phyloP scores from a whole-genome alignment of 2,888 invertebrate species.

The Amblyteles armatorius region DNA sequence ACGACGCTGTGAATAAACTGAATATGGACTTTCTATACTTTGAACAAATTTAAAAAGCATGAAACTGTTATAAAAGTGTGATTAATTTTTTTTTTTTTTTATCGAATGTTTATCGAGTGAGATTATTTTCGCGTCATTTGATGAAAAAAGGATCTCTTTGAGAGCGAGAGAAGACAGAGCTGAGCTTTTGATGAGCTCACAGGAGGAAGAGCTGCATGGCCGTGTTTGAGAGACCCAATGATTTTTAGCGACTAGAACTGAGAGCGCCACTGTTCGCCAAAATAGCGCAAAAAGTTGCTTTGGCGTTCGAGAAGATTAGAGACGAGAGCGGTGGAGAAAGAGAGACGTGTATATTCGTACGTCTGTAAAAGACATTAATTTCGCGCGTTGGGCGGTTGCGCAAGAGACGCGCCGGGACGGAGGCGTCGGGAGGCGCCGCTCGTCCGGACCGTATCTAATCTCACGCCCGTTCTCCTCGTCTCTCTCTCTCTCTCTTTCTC shows the following conservation, averaged over 20 bases:
- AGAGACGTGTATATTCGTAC: slow-evolving; percentile 47
- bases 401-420: slow-evolving; percentile 67
- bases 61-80: not conserved
- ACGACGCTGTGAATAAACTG: too few species aligned
- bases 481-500: slow-evolving; percentile 33
- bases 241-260: slow-evolving; percentile 41
- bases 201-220: not conserved
- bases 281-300: slow-evolving; percentile 34
- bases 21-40: too few species aligned
- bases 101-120: not conserved
- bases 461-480: slow-evolving; percentile 71
- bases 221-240: slow-evolving; percentile 3
- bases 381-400: slow-evolving; percentile 70
- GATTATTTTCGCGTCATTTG: not conserved
- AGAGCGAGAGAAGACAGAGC: slow-evolving; percentile 7
- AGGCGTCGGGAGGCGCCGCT: slow-evolving; percentile 74
- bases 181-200: not conserved
- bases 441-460: slow-evolving; percentile 79
- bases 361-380: slow-evolving; percentile 74
- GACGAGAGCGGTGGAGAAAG: not conserved
- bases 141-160: slow-evolving; percentile 4
- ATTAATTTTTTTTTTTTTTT: not conserved
- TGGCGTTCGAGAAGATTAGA: slow-evolving; percentile 41
- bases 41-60: not conserved
- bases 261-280: slow-evolving; percentile 48